Percentiles rank a stretch among this genome's conserved stretches.
phyloP scores from a whole-genome alignment of 2,888 invertebrate species.

The Drosophila pseudotakahashii region DNA sequence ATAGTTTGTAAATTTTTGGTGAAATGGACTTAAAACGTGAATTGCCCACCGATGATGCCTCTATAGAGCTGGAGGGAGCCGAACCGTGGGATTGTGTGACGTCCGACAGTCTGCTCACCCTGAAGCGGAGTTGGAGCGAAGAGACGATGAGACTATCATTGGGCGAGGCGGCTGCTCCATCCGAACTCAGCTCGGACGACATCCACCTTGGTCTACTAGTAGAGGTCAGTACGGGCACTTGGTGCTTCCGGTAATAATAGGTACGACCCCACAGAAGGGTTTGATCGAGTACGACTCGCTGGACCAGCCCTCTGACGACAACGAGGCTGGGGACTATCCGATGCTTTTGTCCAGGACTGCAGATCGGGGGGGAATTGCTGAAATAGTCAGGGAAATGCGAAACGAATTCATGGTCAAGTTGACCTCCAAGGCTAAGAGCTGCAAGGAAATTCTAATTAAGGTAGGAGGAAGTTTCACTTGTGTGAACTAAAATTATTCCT shows the following conservation, averaged over 20 bases:
- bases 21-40: constrained; percentile 32
- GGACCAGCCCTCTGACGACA: not conserved
- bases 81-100: not conserved
- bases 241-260: too few relatives aligned
- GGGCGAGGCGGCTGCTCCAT: not conserved
- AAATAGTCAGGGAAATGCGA: constrained; percentile 29
- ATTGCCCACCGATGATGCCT: constrained; percentile 16
- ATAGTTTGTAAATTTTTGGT: constrained; percentile 23
- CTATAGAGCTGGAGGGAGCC: not conserved
- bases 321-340: not conserved
- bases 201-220: constrained; percentile 18
- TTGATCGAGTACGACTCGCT: constrained; percentile 15
- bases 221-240: constrained; percentile 15
- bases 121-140: constrained; percentile 5
- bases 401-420: constrained; percentile 26
- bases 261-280: constrained; percentile 16
- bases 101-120: constrained; percentile 15
- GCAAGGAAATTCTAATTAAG: constrained; percentile 33
- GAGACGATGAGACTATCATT: not conserved
- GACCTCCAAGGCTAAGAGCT: constrained; percentile 1
- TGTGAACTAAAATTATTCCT: not conserved
- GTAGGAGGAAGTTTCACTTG: constrained; percentile 16
- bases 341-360: not conserved
- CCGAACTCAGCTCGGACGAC: constrained; percentile 13
- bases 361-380: constrained; percentile 6